phyloP scores from a whole-genome alignment of 2,113 vertebrate species.

The Isichthys henryi region DNA sequence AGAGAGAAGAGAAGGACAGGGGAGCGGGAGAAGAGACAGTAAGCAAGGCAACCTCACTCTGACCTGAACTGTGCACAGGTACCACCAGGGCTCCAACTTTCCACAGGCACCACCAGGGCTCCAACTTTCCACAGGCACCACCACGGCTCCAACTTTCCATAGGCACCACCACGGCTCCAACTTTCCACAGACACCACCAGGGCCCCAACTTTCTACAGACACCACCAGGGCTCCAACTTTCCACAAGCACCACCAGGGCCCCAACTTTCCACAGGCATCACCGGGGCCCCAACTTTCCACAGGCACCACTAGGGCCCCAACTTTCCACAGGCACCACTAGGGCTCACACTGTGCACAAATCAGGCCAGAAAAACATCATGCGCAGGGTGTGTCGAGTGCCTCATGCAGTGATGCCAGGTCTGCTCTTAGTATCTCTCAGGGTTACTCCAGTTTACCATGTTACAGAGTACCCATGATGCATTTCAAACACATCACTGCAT shows the following conservation, averaged over 20 bases:
- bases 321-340: neutral
- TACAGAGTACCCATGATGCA: neutral
- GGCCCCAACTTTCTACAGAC: neutral
- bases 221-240: neutral
- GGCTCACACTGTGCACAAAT: neutral
- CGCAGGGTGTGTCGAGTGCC: neutral
- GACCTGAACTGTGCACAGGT: neutral
- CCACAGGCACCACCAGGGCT: neutral
- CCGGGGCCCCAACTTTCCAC: neutral
- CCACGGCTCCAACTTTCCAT: neutral
- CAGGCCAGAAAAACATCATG: neutral
- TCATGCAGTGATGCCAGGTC: neutral
- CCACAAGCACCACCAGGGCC: neutral
- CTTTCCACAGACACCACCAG: neutral
- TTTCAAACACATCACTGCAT: neutral
- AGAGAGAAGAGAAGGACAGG: constrained; percentile 51
- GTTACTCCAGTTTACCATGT: neutral
- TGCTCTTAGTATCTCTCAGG: neutral
- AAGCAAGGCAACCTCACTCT: constrained; percentile 36
- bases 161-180: neutral
- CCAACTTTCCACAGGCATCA: neutral
- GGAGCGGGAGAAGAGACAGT: constrained; percentile 37
- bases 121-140: neutral
- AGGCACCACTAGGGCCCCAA: neutral
- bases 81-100: neutral